A percentile compares a stretch with the other conserved stretches of the same genome.
These are phyloP conservation scores for Collichthys lucidus DNA, from an alignment of 2,113 vertebrate genomes.

Conservation along the genomic window DNA sequence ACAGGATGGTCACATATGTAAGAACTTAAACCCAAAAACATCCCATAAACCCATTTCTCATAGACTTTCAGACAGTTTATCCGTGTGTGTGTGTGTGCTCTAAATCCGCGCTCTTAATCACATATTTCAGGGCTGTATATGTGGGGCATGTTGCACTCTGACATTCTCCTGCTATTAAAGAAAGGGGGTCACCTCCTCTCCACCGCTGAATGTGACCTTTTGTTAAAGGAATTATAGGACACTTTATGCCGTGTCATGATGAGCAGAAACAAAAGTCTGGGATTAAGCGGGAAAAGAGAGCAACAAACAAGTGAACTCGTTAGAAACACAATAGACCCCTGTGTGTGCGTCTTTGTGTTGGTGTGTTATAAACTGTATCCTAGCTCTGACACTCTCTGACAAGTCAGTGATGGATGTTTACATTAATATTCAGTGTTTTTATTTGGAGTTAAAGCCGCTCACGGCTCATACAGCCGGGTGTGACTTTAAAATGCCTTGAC, in stretches of 20 bases:
- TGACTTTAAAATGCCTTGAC: too few species aligned
- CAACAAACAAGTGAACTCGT: constrained; percentile 60
- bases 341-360: constrained; percentile 36
- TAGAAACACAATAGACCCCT: constrained; percentile 67
- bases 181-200: constrained; percentile 76
- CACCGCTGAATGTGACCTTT: constrained; percentile 80
- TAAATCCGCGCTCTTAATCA: constrained; percentile 58
- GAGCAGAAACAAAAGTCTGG: constrained; percentile 81
- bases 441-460: too few species aligned
- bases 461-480: too few species aligned
- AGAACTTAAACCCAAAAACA: constrained; percentile 35
- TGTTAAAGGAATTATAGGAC: constrained; percentile 77
- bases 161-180: constrained; percentile 59
- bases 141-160: constrained; percentile 58
- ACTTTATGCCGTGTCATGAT: constrained; percentile 67
- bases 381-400: constrained; percentile 10
- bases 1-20: constrained; percentile 41
- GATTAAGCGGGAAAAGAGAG: constrained; percentile 79
- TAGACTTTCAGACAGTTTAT: not conserved
- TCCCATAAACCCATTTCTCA: constrained; percentile 34
- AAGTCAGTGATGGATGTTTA: constrained; percentile 1
- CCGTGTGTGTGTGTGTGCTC: constrained; percentile 49
- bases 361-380: constrained; percentile 16
- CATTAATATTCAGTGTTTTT: too few species aligned
- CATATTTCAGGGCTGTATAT: constrained; percentile 39